Conservation (phyloP, 2,797 vertebrate genomes). For the Emydoidea blandingii region DNA sequence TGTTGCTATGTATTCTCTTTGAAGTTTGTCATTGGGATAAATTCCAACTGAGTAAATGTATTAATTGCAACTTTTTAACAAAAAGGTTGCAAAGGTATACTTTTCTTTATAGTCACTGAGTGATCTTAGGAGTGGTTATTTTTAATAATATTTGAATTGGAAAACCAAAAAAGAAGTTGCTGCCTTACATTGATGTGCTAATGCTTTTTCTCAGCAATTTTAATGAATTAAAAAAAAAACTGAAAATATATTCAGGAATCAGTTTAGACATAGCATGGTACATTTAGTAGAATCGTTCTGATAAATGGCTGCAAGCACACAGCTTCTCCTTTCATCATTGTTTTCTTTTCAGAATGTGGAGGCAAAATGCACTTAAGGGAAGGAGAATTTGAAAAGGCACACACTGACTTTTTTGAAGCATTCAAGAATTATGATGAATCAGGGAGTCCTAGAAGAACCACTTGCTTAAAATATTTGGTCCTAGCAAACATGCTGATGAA, state of each 20-base stretch:
- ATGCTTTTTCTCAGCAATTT: not conserved
- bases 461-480: slow-evolving; percentile 99
- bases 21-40: not conserved
- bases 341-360: slow-evolving; percentile 91
- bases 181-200: not conserved
- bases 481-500: slow-evolving; percentile 99
- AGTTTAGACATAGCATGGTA: slow-evolving; percentile 46
- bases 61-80: slow-evolving; percentile 38
- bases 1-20: not conserved
- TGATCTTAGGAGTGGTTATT: not conserved
- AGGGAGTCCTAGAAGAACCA: slow-evolving; percentile 97
- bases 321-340: slow-evolving; percentile 63
- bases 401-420: slow-evolving; percentile 99
- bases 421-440: slow-evolving; percentile 99
- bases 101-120: slow-evolving; percentile 3
- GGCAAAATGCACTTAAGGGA: slow-evolving; percentile 99
- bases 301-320: slow-evolving; percentile 23
- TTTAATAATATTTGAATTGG: slow-evolving; percentile 9
- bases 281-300: slow-evolving; percentile 42
- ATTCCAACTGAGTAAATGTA: not conserved
- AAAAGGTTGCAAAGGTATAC: not conserved
- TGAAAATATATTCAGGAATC: slow-evolving; percentile 55
- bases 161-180: slow-evolving; percentile 22
- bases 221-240: slow-evolving; percentile 35
- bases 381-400: slow-evolving; percentile 99